Percentiles rank a stretch among this genome's conserved stretches.
Evolutionary conservation across 2,797 vertebrate genomes (phyloP).

Genomic region (Sebastes steindachneri): DNA sequence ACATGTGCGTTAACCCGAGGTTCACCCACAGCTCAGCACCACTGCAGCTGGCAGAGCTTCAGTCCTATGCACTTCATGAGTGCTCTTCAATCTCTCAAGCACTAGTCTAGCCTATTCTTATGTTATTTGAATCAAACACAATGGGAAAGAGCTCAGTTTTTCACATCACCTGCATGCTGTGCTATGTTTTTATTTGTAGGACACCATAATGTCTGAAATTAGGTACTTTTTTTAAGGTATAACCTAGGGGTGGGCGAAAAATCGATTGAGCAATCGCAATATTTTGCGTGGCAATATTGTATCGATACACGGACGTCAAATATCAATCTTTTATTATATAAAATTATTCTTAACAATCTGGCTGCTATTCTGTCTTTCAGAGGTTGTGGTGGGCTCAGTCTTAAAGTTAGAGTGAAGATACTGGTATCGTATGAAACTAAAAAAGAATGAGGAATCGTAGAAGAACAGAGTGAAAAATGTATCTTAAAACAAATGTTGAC

Average conservation of each 20-base stretch:
- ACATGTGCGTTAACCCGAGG: constrained; percentile 22
- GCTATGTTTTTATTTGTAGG: background rate
- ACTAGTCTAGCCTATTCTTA: constrained; percentile 2
- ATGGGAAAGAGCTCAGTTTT: background rate
- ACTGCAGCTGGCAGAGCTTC: constrained; percentile 16
- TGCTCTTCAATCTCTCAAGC: constrained; percentile 34
- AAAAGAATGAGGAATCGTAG: too few species aligned
- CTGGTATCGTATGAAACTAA: too few species aligned
- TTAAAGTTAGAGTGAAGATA: background rate
- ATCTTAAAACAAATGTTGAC: too few species aligned
- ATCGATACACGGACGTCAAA: too few species aligned
- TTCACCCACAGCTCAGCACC: constrained; percentile 15
- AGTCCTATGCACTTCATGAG: constrained; percentile 30
- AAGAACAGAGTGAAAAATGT: too few species aligned
- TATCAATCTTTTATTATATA: too few species aligned
- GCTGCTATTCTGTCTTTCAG: background rate
- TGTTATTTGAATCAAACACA: constrained; percentile 17
- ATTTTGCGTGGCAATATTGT: too few species aligned
- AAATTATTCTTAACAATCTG: too few species aligned
- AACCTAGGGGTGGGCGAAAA: background rate
- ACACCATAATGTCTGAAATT: background rate
- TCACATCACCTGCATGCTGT: background rate
- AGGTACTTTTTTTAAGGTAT: background rate
- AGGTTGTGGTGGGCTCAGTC: background rate
- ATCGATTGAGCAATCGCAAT: too few species aligned